These are phyloP conservation scores for Pachypeltis micranthus DNA, from an alignment of 1,140 invertebrate species.

Conservation along the genomic window DNA sequence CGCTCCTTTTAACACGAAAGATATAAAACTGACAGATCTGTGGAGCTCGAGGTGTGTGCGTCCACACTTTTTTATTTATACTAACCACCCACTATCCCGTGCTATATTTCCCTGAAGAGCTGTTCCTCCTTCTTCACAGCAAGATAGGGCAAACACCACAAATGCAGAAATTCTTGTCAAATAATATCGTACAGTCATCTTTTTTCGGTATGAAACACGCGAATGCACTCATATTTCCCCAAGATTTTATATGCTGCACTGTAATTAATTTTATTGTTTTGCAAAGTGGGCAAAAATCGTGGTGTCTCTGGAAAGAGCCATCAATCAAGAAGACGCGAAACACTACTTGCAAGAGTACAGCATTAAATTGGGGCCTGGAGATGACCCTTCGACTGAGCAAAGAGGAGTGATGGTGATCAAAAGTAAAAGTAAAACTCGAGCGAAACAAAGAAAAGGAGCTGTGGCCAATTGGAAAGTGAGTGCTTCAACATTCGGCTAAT, in stretches of 20 bases:
- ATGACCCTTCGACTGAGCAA: constrained; percentile 66
- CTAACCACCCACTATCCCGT: too few species aligned
- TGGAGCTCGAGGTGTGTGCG: too few species aligned
- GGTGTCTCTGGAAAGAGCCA: constrained; percentile 83
- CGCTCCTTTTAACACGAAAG: too few species aligned
- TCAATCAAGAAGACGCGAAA: constrained; percentile 76
- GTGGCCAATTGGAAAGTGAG: constrained; percentile 91
- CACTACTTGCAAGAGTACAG: constrained; percentile 90
- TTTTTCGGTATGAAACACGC: background rate
- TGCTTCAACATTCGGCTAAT: too few species aligned
- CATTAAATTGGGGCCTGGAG: constrained; percentile 75
- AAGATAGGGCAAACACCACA: too few species aligned
- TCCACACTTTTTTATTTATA: too few species aligned
- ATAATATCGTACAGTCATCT: too few species aligned
- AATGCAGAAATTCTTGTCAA: constrained; percentile 15
- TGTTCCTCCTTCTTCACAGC: too few species aligned
- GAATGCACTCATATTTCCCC: background rate
- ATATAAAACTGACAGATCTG: too few species aligned
- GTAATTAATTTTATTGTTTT: background rate
- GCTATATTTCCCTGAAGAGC: too few species aligned
- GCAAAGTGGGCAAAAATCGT: constrained; percentile 94
- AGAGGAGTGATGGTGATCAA: constrained; percentile 97
- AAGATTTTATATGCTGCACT: background rate
- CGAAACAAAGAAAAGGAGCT: constrained; percentile 92
- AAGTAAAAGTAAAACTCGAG: constrained; percentile 87